Conservation (phyloP, 2,888 invertebrate genomes). For the Rapana venosa region DNA sequence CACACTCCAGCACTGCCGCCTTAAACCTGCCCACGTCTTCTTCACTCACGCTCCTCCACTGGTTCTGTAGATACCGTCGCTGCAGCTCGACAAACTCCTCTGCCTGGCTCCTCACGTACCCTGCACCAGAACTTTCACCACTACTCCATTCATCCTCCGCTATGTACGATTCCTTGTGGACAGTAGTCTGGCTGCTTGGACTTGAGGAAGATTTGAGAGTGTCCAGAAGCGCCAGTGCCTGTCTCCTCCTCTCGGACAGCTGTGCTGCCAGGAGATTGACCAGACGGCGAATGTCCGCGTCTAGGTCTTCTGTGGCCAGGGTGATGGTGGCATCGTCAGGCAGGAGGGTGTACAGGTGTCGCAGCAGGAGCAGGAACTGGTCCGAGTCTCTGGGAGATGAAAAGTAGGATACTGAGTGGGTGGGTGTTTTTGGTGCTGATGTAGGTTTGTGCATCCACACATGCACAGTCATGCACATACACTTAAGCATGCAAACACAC, state of each 20-base stretch:
- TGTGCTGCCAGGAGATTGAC: neutral
- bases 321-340: constrained; percentile 34
- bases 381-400: constrained; percentile 7
- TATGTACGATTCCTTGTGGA: neutral
- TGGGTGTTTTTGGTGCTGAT: too few relatives aligned
- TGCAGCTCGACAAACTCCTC: constrained; percentile 23
- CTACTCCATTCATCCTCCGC: neutral
- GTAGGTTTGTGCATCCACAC: neutral
- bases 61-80: neutral
- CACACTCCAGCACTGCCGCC: neutral
- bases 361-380: constrained; percentile 29
- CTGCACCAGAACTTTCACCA: neutral
- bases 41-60: neutral
- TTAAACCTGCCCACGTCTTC: neutral
- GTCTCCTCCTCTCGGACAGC: constrained; percentile 2
- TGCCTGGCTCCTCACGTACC: neutral
- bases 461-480: neutral
- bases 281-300: neutral
- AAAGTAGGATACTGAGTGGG: neutral
- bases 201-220: neutral
- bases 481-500: neutral
- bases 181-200: neutral
- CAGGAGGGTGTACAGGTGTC: constrained; percentile 14
- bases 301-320: neutral
- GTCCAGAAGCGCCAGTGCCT: neutral